These are phyloP conservation scores for Euura saliciscinereae DNA, from an alignment of 1,140 invertebrate species.

Conservation along the genomic window DNA sequence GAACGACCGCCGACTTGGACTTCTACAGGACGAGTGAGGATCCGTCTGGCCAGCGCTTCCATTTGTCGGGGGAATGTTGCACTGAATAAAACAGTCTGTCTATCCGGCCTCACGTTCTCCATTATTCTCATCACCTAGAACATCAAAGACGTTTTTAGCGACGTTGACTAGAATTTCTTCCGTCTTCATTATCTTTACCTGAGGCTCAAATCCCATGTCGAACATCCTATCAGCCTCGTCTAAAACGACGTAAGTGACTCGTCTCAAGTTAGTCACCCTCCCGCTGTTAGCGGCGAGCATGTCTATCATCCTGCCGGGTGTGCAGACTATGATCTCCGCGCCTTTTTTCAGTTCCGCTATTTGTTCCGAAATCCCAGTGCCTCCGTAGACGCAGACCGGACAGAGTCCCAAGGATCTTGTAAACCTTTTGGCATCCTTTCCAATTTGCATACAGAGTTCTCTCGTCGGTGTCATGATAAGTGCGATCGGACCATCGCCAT, in stretches of 20 bases:
- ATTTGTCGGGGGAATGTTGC: conserved; percentile 99
- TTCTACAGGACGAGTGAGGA: conserved; percentile 94
- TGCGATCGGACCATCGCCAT: conserved; percentile 95
- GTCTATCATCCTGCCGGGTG: conserved; percentile 99
- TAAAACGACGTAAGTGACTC: conserved; percentile 96
- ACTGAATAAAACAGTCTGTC: conserved; percentile 98
- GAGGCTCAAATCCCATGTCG: conserved; percentile 99
- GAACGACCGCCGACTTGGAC: conserved; percentile 98
- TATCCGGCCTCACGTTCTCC: conserved; percentile 95
- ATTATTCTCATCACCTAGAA: conserved; percentile 92
- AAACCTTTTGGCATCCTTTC: conserved; percentile 96
- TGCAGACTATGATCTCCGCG: conserved; percentile 98
- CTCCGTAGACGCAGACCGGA: conserved; percentile 97
- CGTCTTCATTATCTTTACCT: conserved; percentile 63
- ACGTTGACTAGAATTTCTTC: conserved; percentile 6
- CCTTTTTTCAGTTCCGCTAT: conserved; percentile 98
- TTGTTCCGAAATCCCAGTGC: conserved; percentile 95
- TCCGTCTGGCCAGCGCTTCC: conserved; percentile 95
- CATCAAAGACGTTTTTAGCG: conserved; percentile 11
- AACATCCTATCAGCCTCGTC: conserved; percentile 99
- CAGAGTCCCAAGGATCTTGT: conserved; percentile 85
- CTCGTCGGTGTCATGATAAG: conserved; percentile 98
- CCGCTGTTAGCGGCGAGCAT: conserved; percentile 98
- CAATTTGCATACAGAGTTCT: conserved; percentile 99
- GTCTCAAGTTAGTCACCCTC: conserved; percentile 92